Evolutionary conservation across 2,888 invertebrate species (phyloP).

Genomic region (Nomada ruficornis): DNA sequence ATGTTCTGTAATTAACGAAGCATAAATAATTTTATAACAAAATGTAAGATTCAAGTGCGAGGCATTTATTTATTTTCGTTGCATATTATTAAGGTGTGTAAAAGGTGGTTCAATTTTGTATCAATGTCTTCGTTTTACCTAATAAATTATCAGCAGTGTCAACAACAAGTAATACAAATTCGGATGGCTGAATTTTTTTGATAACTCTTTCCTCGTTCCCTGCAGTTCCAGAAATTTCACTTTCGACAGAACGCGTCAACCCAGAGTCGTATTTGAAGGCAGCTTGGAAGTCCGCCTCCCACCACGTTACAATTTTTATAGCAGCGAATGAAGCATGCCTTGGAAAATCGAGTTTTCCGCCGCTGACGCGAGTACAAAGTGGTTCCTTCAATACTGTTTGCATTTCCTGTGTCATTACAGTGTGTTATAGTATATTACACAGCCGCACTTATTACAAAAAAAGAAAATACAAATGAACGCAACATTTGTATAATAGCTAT

Average conservation of each 20-base stretch:
- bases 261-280: constrained; percentile 90
- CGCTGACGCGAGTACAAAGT: constrained; percentile 91
- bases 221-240: constrained; percentile 74
- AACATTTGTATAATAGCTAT: neutral
- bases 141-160: constrained; percentile 90
- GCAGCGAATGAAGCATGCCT: constrained; percentile 93
- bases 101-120: neutral
- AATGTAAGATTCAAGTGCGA: neutral
- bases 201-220: constrained; percentile 86
- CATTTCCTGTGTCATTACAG: constrained; percentile 85
- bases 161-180: constrained; percentile 89
- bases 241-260: constrained; percentile 81
- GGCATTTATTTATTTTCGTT: neutral
- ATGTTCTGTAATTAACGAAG: constrained; percentile 86
- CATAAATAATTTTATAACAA: neutral
- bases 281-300: constrained; percentile 92
- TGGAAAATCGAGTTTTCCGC: constrained; percentile 92
- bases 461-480: neutral
- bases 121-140: constrained; percentile 82
- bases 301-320: constrained; percentile 93
- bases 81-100: neutral
- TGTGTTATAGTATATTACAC: neutral
- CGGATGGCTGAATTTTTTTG: constrained; percentile 91
- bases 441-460: neutral
- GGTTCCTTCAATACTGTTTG: constrained; percentile 92